Evolutionary conservation across 2,113 vertebrate genomes (phyloP), one percentile per base, ranked within the genome.

Genomic region (Petromus typicus): DNA sequence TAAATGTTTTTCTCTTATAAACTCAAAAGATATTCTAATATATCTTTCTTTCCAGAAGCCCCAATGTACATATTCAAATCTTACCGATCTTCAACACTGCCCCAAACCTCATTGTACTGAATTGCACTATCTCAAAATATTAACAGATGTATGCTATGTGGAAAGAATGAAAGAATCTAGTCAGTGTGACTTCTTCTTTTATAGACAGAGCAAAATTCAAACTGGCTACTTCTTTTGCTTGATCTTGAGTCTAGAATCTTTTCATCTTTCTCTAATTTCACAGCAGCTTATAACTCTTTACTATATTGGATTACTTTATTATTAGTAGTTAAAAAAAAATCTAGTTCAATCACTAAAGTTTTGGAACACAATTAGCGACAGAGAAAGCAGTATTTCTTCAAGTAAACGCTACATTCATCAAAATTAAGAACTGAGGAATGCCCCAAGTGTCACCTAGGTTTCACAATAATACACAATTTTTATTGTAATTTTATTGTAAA

Each of bases 201-300:
- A 90, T 86, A 45, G 20, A 66, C 7, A 82, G 25, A 84, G 23
- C 66, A 93, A 86, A 93, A 78, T 73, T 79, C 43, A 97, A 91
- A 87, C 1, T 78, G 54, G 64, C 18, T 43, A 81, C 82, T 83
- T 54, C 13, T 37, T 80, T 20, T 96, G 90, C 79, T 80, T 93
- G 69, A 56, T 40, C 56, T 93, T 7, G n/a, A 91, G 43, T 82
- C 16, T 25, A 92, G 43, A 96, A 81, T 91, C 59, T 91, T 89
- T 82, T 22, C 34, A 45, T 86, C 75, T 82, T 90, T 64, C 61
- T 75, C 23, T 84, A 90, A 91, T 87, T 91, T 45, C 40, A 76
- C 1, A 93, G 3, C 25, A 94, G 45, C 76, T 86, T 79, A 0
- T 30, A 78, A 85, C 30, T 73, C 40, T 89, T 32, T 73, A 78